Percentiles rank a stretch among this genome's conserved stretches.
phyloP scores from a whole-genome alignment of 2,888 invertebrate species.

The Eupithecia centaureata region DNA sequence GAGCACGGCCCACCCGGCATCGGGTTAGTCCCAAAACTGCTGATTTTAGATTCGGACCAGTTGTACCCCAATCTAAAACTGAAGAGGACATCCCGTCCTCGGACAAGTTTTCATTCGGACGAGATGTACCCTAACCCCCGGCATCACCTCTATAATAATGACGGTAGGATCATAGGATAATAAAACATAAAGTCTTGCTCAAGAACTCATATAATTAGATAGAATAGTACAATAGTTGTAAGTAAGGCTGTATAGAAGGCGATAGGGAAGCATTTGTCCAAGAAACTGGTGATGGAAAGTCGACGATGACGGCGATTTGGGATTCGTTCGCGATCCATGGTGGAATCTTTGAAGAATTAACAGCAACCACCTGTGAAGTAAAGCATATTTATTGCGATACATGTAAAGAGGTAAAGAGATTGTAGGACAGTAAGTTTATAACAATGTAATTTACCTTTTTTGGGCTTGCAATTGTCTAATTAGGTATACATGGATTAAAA shows the following conservation, averaged over 20 bases:
- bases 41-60: not conserved
- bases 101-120: no score
- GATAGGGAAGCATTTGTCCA: conserved; percentile 72
- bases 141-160: not conserved
- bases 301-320: conserved; percentile 46
- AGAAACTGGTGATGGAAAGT: conserved; percentile 53
- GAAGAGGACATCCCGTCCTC: no score
- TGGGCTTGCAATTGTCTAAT: no score
- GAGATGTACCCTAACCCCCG: no score
- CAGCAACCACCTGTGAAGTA: conserved; percentile 71
- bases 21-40: no score
- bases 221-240: conserved; percentile 70
- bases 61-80: no score
- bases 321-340: conserved; percentile 53
- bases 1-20: no score
- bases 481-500: no score
- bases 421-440: no score
- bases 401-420: no score
- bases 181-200: not conserved
- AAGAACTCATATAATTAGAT: conserved; percentile 58
- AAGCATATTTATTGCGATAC: no score
- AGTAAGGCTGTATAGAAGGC: conserved; percentile 66
- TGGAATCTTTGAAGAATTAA: conserved; percentile 43
- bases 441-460: no score
- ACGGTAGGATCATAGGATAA: not conserved